Percentiles rank a stretch among this genome's conserved stretches.
phyloP scores from a whole-genome alignment of 92 coral and sea anemone species.

The Zoanthus gigantus region DNA sequence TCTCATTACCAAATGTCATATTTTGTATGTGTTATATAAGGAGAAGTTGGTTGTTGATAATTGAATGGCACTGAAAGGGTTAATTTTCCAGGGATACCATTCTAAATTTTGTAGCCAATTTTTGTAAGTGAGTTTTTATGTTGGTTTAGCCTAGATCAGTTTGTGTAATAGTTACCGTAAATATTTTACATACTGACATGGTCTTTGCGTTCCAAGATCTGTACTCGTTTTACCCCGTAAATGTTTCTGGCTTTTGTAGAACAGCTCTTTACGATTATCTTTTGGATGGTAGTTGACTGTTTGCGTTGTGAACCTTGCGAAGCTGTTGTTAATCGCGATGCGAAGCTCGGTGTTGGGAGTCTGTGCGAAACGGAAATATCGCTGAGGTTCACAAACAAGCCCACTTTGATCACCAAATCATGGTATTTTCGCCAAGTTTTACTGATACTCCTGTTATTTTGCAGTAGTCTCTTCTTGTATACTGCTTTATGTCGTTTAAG shows the following conservation, averaged over 20 bases:
- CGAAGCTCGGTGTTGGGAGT: background rate
- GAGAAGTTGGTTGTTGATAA: no score
- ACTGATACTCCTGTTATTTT: conserved; percentile 30
- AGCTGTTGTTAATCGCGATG: background rate
- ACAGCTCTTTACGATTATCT: conserved; percentile 46
- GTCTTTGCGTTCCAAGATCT: conserved; percentile 34
- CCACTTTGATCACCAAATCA: background rate
- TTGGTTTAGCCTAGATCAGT: no score
- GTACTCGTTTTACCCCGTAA: conserved; percentile 20
- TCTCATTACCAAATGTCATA: no score
- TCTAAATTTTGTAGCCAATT: no score
- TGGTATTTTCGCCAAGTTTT: background rate
- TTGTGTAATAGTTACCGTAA: conserved; percentile 24
- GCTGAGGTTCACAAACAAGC: background rate
- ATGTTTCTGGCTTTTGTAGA: conserved; percentile 9
- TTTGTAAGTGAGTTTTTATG: no score
- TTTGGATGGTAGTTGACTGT: background rate
- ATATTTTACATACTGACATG: conserved; percentile 6
- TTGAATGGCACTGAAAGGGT: no score
- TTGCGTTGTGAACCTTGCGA: background rate
- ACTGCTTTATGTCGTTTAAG: conserved; percentile 33
- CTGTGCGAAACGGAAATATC: background rate
- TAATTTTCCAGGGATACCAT: no score
- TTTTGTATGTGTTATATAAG: no score
- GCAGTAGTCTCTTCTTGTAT: conserved; percentile 31